Percentiles rank a stretch among this genome's conserved stretches.
These are phyloP conservation scores for Drepana arcuata DNA, from an alignment of 1,140 invertebrate genomes.

Conservation along the genomic window DNA sequence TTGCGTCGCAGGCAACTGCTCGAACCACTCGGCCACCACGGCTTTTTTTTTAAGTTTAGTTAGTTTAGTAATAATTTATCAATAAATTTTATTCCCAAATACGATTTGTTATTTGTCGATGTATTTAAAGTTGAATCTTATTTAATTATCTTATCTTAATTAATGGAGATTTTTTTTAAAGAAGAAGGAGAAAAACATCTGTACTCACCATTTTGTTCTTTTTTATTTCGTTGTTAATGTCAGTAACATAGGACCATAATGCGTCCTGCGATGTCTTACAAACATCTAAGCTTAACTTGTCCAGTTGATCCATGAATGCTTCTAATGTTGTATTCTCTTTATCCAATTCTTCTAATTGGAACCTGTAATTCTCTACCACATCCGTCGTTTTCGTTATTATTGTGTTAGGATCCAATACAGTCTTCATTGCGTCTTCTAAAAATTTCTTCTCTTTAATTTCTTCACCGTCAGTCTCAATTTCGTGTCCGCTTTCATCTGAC, in stretches of 20 bases:
- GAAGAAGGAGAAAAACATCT: too few relatives aligned
- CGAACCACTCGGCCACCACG: too few relatives aligned
- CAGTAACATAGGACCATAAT: constrained; percentile 55
- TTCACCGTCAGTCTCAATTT: constrained; percentile 43
- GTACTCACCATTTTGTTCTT: constrained; percentile 57
- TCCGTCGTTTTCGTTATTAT: constrained; percentile 36
- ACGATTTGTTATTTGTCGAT: too few relatives aligned
- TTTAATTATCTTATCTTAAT: too few relatives aligned
- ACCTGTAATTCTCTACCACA: constrained; percentile 39
- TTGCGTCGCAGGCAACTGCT: too few relatives aligned
- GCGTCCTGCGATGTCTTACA: constrained; percentile 57
- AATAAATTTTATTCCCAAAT: too few relatives aligned
- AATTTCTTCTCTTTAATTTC: constrained; percentile 48
- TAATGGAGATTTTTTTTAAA: constrained; percentile 1
- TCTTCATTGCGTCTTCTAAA: constrained; percentile 51
- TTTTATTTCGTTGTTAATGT: constrained; percentile 47
- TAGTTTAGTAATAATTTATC: too few relatives aligned
- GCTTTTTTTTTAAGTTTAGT: too few relatives aligned
- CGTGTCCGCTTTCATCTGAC: constrained; percentile 51
- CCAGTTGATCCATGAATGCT: constrained; percentile 54
- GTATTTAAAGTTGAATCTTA: too few relatives aligned
- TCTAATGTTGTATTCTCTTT: constrained; percentile 45
- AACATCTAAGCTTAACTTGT: constrained; percentile 55
- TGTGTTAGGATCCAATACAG: constrained; percentile 42
- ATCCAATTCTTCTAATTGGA: constrained; percentile 41